A percentile compares a stretch with the other conserved stretches of the same genome.
Conservation (phyloP, 2,797 vertebrate species). For the Hozukius guyotensis region DNA sequence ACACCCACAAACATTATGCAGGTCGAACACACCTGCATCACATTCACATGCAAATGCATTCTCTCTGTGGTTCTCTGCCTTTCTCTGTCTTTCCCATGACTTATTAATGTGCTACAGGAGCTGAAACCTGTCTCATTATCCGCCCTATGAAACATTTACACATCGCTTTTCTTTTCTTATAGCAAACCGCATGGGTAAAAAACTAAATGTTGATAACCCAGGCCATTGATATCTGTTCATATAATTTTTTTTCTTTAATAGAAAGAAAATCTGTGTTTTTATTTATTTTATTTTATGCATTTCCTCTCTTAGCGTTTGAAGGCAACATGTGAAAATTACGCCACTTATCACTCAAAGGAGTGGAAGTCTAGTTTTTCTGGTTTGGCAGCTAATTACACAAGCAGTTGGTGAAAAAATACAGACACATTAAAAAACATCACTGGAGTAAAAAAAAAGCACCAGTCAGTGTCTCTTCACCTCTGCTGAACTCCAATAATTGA, state of each 20-base stretch:
- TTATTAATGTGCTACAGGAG: slow-evolving; percentile 69
- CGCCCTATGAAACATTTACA: slow-evolving; percentile 73
- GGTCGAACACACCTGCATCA: not conserved
- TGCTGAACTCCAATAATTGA: not conserved
- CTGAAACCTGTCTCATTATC: slow-evolving; percentile 65
- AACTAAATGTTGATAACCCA: not conserved
- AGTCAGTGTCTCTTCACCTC: not conserved
- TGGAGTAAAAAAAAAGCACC: not conserved
- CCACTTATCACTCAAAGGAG: not conserved
- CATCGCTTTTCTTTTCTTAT: not conserved
- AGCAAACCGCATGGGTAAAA: not conserved
- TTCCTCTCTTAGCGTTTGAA: not conserved
- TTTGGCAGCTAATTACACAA: slow-evolving; percentile 22
- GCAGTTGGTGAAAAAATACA: not conserved
- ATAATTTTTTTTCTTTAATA: not conserved
- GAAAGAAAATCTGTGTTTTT: not conserved
- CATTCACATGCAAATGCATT: slow-evolving; percentile 9
- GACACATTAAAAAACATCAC: not conserved
- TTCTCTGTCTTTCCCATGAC: slow-evolving; percentile 34
- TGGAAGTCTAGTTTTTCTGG: slow-evolving; percentile 14
- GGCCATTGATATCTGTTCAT: not conserved
- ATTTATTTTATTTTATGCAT: not conserved
- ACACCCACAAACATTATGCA: not conserved
- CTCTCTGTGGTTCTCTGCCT: not conserved
- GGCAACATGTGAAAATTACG: not conserved